Base-by-base conservation (phyloP, 2,888 invertebrate genomes). In the Scaptomyza tumidula region DNA sequence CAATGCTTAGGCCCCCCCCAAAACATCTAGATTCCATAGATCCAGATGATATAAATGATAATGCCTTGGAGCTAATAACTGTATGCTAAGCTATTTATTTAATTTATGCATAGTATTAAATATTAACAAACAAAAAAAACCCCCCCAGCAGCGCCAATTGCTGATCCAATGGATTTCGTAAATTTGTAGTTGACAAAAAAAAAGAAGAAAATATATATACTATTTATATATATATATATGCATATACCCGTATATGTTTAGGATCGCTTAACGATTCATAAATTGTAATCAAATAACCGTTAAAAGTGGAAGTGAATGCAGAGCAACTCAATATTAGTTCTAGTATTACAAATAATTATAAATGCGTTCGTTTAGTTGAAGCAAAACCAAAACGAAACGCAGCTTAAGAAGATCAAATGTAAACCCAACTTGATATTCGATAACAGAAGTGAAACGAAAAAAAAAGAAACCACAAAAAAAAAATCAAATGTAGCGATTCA, bases 71-170 rank as follows among this genome's bases (percentile, higher is more conserved):
- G 86, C 80, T 86, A 73, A 76, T 69, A 78, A 75, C 67, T 78
- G 81, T 86, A 83, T 68, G 84, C 86, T 83, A 83, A 83, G 82
- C 82, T 83, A 83, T 83, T 83, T 83, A 83, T 83, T 83, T 83
- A 74, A 83, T 86, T 86, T 83, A 83, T 83, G 82, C 74, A 55
- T 83, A 86, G 86, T 83, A 86, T 86, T 86, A 84, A 82, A 75
- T 44, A 65, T 72, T 54, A 71, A 63, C 33, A 49, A 46, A 60
- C 33, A 35, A 27, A 44, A 13, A 27, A 44, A n/a, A 53, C 62
- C 58, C n/a, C 43, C 45, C 55, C 52, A 50, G 60, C 71, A 61
- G 58, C 66, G 59, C 48, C 72, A 76, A 77, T 50, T 58, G 77
- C 78, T 75, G 61, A 71, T 82, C 69, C 71, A 71, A 72, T 70